phyloP scores from a whole-genome alignment of 2,888 invertebrate species.

The Coecobrya sp. region DNA sequence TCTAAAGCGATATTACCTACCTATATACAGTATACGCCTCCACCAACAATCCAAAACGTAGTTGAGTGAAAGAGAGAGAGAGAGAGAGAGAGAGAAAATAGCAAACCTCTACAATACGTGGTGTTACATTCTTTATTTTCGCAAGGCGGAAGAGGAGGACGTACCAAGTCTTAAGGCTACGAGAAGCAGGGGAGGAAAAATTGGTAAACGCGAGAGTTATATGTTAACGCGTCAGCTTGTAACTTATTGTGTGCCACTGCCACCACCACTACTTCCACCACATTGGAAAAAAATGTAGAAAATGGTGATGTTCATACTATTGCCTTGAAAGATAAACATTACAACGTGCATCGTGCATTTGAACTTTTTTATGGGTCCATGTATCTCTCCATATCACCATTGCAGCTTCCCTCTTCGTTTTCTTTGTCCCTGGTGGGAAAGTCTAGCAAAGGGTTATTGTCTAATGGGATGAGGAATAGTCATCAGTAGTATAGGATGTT shows the following conservation, averaged over 20 bases:
- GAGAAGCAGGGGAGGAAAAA: conserved; percentile 13
- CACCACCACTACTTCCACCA: background rate
- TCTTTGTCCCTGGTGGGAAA: conserved; percentile 14
- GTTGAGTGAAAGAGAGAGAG: background rate
- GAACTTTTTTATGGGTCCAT: background rate
- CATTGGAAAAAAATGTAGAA: background rate
- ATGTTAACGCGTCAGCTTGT: conserved; percentile 53
- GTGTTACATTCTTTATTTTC: conserved; percentile 2
- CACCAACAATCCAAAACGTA: background rate
- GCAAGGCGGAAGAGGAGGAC: background rate
- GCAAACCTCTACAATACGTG: conserved; percentile 12
- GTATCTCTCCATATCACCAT: background rate
- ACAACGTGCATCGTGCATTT: background rate
- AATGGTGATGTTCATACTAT: background rate
- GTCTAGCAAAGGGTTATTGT: background rate
- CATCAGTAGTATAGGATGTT: background rate
- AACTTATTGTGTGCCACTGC: conserved; percentile 41
- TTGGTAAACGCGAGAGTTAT: background rate
- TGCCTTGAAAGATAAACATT: background rate
- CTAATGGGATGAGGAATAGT: background rate
- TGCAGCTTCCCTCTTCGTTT: background rate
- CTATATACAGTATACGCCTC: background rate
- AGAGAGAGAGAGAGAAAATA: background rate
- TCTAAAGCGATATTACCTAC: background rate
- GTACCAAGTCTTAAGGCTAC: background rate